Percentiles rank a stretch among this genome's conserved stretches.
Conservation (phyloP, 2,888 invertebrate genomes). For the Acronicta psi region DNA sequence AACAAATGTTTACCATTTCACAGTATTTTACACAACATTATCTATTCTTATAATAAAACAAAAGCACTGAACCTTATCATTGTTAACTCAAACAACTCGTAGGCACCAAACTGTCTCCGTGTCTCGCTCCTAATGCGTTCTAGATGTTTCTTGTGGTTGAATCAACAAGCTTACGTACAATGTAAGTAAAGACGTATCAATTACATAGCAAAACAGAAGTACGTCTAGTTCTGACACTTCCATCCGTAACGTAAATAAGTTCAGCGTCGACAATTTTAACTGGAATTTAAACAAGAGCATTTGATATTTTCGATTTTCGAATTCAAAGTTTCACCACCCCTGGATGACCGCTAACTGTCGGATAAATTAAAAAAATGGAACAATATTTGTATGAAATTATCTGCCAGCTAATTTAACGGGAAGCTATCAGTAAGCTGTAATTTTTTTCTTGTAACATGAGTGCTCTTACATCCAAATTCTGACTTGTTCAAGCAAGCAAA, state of each 20-base stretch:
- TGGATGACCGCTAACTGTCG: no score
- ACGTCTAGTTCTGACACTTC: conserved; percentile 26
- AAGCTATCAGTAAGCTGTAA: no score
- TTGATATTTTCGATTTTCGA: no score
- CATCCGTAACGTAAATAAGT: conserved; percentile 34
- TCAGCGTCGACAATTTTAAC: conserved; percentile 1
- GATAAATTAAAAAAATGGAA: no score
- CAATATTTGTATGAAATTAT: no score
- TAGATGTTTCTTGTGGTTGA: conserved; percentile 25
- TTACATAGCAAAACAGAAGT: conserved; percentile 36
- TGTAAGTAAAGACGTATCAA: conserved; percentile 41
- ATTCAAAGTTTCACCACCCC: no score
- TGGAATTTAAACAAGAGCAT: not conserved
- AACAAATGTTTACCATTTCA: no score
- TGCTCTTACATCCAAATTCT: no score
- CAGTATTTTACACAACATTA: no score
- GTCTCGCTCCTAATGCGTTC: conserved; percentile 13
- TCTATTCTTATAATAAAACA: not conserved
- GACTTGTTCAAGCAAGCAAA: no score
- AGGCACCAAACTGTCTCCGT: conserved; percentile 39
- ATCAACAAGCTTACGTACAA: conserved; percentile 27
- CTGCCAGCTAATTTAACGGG: no score
- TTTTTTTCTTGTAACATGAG: no score
- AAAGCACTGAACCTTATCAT: not conserved
- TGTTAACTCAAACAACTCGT: not conserved